phyloP scores from a whole-genome alignment of 2,888 invertebrate species.

The Heliothis peltigera region DNA sequence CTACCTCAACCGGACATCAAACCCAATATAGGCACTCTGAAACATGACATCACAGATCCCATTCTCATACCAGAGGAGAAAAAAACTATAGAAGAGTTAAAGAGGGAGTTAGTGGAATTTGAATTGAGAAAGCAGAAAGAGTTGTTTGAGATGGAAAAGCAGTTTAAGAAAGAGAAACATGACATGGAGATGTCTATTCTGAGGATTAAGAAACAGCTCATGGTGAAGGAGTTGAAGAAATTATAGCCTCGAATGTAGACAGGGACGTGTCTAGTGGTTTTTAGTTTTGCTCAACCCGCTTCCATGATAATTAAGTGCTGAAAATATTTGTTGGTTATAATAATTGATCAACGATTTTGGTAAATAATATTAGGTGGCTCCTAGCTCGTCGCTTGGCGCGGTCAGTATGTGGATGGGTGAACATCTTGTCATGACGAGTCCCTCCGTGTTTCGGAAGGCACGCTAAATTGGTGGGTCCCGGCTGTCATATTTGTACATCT shows the following conservation, averaged over 20 bases:
- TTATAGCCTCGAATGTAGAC: constrained; percentile 29
- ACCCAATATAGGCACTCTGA: constrained; percentile 36
- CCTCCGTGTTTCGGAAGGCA: too few relatives aligned
- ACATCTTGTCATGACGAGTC: too few relatives aligned
- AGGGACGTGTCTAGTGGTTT: not conserved
- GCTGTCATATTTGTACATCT: too few relatives aligned
- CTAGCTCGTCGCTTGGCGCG: too few relatives aligned
- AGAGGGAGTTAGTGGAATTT: constrained; percentile 58
- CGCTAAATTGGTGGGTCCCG: too few relatives aligned
- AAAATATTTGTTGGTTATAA: not conserved
- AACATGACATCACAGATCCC: constrained; percentile 39
- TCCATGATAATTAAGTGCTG: not conserved
- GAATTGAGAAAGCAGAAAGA: constrained; percentile 61
- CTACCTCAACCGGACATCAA: constrained; percentile 44
- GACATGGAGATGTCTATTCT: constrained; percentile 60
- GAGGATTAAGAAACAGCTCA: constrained; percentile 54
- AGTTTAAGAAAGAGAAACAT: constrained; percentile 58
- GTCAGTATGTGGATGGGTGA: too few relatives aligned
- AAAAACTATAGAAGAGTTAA: constrained; percentile 51
- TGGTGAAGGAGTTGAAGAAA: constrained; percentile 57
- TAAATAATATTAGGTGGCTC: too few relatives aligned
- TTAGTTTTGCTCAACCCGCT: not conserved
- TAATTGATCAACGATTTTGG: not conserved
- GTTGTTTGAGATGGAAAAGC: constrained; percentile 61
- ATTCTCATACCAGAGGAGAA: constrained; percentile 49